phyloP scores from a whole-genome alignment of 2,113 vertebrate species.

The mouse (Mus musculus) region DNA sequence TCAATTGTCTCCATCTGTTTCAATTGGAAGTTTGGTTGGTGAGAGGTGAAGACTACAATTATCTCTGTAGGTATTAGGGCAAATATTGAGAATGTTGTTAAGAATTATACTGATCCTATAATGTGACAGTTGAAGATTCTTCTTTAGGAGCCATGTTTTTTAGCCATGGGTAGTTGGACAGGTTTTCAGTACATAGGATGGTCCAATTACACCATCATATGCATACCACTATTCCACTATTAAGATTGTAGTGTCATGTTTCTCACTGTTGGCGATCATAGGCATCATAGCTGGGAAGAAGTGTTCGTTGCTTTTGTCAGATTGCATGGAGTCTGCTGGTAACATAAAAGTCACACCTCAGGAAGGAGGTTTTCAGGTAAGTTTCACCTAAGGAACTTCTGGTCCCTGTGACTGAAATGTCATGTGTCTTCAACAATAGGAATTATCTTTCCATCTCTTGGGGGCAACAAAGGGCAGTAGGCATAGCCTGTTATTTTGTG shows the following conservation, averaged over 20 bases:
- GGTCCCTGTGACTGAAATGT: neutral
- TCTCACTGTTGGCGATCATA: neutral
- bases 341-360: neutral
- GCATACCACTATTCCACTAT: neutral
- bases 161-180: too few species aligned
- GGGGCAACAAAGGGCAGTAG: neutral
- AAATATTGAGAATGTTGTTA: neutral
- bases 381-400: neutral
- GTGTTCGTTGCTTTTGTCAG: neutral
- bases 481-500: neutral
- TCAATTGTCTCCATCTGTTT: neutral
- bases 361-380: neutral
- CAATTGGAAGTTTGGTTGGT: neutral
- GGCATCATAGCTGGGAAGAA: neutral
- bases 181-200: neutral
- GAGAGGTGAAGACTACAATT: neutral
- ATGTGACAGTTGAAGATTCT: neutral
- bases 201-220: neutral
- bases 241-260: neutral
- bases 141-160: neutral
- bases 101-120: neutral
- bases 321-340: neutral
- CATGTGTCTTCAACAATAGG: neutral
- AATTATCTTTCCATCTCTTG: neutral
- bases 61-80: neutral